phyloP scores from a whole-genome alignment of 1,140 invertebrate species.

The Drosophila ohnishii region DNA sequence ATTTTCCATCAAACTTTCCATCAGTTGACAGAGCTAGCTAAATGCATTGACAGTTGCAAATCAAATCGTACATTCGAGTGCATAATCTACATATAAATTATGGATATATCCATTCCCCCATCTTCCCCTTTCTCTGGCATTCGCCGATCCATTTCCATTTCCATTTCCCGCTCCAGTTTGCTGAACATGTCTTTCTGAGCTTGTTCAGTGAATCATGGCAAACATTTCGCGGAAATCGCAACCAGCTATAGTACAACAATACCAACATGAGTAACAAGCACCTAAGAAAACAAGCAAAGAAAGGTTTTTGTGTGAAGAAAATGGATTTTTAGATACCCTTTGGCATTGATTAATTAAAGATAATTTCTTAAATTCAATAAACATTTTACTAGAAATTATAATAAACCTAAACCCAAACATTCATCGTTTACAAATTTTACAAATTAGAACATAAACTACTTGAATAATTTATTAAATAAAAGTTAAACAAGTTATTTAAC shows the following conservation, averaged over 20 bases:
- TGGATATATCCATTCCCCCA: constrained; percentile 25
- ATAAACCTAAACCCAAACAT: too few species aligned
- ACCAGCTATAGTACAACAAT: constrained; percentile 43
- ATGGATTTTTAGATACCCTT: constrained; percentile 4
- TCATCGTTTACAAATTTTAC: too few species aligned
- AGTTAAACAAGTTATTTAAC: neutral
- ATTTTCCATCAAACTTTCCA: constrained; percentile 57
- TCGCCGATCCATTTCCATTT: constrained; percentile 37
- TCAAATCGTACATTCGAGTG: constrained; percentile 66
- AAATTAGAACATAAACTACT: neutral
- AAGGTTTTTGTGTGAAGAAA: neutral
- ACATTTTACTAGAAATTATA: neutral
- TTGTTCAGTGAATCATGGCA: constrained; percentile 76
- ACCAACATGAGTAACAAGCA: constrained; percentile 38
- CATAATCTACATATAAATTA: constrained; percentile 75
- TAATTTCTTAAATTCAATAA: neutral
- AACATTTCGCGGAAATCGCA: constrained; percentile 71
- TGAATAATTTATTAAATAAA: neutral
- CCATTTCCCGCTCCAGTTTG: constrained; percentile 50
- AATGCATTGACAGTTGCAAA: constrained; percentile 74
- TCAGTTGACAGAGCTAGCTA: constrained; percentile 46
- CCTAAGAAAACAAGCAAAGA: constrained; percentile 32
- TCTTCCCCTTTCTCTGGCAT: constrained; percentile 9
- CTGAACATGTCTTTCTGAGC: constrained; percentile 46
- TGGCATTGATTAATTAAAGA: neutral